Evolutionary conservation across 2,113 vertebrate genomes (phyloP).

Genomic region (Gopherus flavomarginatus): DNA sequence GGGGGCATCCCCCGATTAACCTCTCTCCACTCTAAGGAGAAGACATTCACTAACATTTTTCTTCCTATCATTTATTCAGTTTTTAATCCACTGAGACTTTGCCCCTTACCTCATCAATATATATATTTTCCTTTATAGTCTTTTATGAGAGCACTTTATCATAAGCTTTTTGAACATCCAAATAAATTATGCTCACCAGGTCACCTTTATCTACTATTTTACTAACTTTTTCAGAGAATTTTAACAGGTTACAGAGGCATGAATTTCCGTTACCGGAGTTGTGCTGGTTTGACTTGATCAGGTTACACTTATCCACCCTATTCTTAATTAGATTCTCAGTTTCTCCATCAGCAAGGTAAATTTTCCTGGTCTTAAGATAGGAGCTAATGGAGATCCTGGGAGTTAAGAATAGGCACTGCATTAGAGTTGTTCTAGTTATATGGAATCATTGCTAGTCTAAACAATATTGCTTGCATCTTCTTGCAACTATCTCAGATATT

Average conservation of each 20-base stretch:
- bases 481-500: background rate
- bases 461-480: background rate
- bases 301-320: background rate
- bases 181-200: constrained; percentile 23
- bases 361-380: constrained; percentile 5
- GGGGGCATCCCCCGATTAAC: background rate
- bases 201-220: constrained; percentile 48
- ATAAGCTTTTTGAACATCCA: constrained; percentile 30
- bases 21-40: background rate
- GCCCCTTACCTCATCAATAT: constrained; percentile 8
- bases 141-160: background rate
- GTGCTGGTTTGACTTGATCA: constrained; percentile 27
- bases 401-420: background rate
- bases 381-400: too few relatives aligned
- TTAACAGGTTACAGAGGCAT: background rate
- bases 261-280: background rate
- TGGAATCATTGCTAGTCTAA: background rate
- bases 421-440: background rate
- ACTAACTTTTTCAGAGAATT: constrained; percentile 56
- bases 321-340: constrained; percentile 6
- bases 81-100: constrained; percentile 33
- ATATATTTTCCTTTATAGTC: constrained; percentile 29
- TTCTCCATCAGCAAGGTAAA: constrained; percentile 29
- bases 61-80: background rate
- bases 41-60: constrained; percentile 7